These are phyloP conservation scores for Podarcis cretensis DNA, from an alignment of 2,113 vertebrate species.

Conservation along the genomic window DNA sequence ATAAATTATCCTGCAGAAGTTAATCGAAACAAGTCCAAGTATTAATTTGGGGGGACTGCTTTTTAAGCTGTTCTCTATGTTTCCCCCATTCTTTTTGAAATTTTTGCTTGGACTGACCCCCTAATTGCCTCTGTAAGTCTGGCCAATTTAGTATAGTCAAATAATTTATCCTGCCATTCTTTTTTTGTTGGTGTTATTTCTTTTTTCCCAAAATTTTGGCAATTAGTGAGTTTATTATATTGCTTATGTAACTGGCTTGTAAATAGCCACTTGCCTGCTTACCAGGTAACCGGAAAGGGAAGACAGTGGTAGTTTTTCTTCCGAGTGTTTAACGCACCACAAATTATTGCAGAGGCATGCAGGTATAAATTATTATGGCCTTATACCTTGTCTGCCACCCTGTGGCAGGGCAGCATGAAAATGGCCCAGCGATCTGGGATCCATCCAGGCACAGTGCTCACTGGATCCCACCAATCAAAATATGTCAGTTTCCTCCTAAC, in stretches of 20 bases:
- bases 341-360: background rate
- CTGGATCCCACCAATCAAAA: too few relatives aligned
- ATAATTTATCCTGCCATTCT: too few relatives aligned
- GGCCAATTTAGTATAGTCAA: too few relatives aligned
- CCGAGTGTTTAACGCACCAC: background rate
- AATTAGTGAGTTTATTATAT: background rate
- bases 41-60: too few relatives aligned
- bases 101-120: too few relatives aligned
- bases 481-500: background rate
- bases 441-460: background rate
- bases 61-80: too few relatives aligned
- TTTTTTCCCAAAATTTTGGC: too few relatives aligned
- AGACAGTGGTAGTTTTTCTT: background rate
- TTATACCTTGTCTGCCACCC: background rate
- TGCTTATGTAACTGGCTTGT: background rate
- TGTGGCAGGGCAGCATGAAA: background rate
- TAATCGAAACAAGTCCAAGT: too few relatives aligned
- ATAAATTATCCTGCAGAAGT: too few relatives aligned
- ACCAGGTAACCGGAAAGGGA: background rate
- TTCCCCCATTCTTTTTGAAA: too few relatives aligned
- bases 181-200: too few relatives aligned
- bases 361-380: background rate
- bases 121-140: too few relatives aligned
- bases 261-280: background rate
- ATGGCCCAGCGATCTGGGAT: background rate